Evolutionary conservation across 2,113 vertebrate genomes (phyloP), one percentile per base, ranked within the genome.

Genomic region (Oncorhynchus gorbuscha): DNA sequence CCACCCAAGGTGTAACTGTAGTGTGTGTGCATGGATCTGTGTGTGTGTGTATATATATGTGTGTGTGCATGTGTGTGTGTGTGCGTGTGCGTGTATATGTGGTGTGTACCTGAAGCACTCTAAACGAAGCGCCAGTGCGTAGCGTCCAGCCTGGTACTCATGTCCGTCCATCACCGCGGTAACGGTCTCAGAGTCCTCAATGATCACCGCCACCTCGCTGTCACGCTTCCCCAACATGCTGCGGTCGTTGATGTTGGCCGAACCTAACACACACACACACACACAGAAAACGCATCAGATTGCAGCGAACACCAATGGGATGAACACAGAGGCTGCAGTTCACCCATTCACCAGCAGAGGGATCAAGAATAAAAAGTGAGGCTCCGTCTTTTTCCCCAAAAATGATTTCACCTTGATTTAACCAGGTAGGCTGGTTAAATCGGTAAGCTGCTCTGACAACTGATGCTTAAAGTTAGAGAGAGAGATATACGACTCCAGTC

Each of bases 201-300:
- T 83, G 0, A 99, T 93, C 86, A 99, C 71, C 0, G 97, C 98
- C 83, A 99, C 94, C 84, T 99, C 98, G 0, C 98, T 99, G 94
- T 99, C 98, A 12, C 97, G 92, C 83, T 97, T 99, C 0, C 98
- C 97, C 92, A 99, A 92, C 98, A 99, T 95, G 92, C 98, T 99
- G 74, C 98, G 93, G 93, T 99, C 98, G 0, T 99, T 99, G 88
- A 99, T 98, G 93, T 99, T 99, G 39, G 97, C 97, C 48, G 98
- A 99, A 69, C 98, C 97, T 99, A 71, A 55, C 20, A 71, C 39
- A 68, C 18, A 68, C 30, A 69, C 67, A 39, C 67, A 70, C 68
- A 39, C 3, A 39, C 4, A 18, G 12, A 49, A 49, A 24, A 71
- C 3, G 3, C 45, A 58, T 39, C 70, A 66, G 49, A 16, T 76